Evolutionary conservation across 30 jellyfish, hydroid and myxozoan genomes (phyloP).

Genomic region (Hydractinia echinata): DNA sequence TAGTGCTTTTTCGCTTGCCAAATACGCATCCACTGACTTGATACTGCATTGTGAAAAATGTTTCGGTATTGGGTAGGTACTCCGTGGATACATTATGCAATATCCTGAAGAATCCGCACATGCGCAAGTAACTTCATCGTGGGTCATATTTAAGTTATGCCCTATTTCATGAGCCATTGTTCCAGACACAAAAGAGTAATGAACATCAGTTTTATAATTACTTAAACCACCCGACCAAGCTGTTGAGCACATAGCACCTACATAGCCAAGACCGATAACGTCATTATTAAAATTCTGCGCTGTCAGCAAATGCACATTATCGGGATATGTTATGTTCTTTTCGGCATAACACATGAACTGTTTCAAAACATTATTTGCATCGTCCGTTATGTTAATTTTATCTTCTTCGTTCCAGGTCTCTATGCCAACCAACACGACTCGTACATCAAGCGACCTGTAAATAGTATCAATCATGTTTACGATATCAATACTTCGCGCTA

Average conservation of each 20-base stretch:
- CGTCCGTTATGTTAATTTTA: background rate
- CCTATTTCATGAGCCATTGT: conserved; percentile 85
- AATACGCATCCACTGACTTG: background rate
- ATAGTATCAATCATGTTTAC: conserved; percentile 51
- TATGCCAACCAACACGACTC: conserved; percentile 55
- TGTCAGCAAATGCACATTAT: conserved; percentile 4
- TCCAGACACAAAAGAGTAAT: conserved; percentile 25
- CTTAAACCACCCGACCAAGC: background rate
- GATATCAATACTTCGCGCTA: conserved; percentile 37
- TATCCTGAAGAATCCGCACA: conserved; percentile 30
- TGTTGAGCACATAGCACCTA: conserved; percentile 53
- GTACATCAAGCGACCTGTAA: conserved; percentile 48
- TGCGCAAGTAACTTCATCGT: conserved; percentile 41
- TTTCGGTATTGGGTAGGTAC: background rate
- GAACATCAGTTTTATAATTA: background rate
- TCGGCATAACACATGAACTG: conserved; percentile 31
- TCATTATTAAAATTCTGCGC: background rate
- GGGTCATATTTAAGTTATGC: conserved; percentile 68
- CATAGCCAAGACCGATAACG: conserved; percentile 49
- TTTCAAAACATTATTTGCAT: background rate
- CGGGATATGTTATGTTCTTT: background rate
- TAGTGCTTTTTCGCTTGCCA: background rate
- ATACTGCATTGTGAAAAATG: conserved; percentile 1
- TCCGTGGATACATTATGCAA: conserved; percentile 32
- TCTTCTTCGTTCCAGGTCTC: conserved; percentile 66